phyloP scores from a whole-genome alignment of 1,140 invertebrate species.

The Apis dorsata region DNA sequence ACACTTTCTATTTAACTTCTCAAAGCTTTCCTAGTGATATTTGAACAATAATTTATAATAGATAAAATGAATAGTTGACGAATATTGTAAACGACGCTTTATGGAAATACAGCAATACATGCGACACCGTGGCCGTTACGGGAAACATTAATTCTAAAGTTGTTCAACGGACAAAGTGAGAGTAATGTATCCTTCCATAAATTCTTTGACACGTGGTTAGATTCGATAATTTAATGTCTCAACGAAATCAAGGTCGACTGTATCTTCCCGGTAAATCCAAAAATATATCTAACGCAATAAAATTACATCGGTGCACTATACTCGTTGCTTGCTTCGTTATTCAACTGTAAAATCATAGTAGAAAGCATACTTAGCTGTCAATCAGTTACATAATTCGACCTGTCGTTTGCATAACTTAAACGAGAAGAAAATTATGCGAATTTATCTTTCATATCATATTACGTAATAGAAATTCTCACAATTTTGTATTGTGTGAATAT shows the following conservation, averaged over 20 bases:
- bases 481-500: not conserved
- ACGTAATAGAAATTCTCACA: not conserved
- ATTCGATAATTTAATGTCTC: not conserved
- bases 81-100: not conserved
- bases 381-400: constrained; percentile 17
- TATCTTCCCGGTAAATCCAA: not conserved
- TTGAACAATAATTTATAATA: not conserved
- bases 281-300: constrained; percentile 24
- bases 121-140: not conserved
- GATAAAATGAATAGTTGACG: not conserved
- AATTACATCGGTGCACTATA: not conserved
- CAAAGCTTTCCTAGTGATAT: not conserved
- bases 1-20: not conserved
- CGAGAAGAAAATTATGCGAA: constrained; percentile 24
- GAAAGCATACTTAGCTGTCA: not conserved
- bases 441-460: not conserved
- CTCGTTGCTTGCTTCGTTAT: too few relatives aligned
- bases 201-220: not conserved
- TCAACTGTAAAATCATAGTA: not conserved
- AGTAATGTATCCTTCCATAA: not conserved
- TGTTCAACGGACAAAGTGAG: not conserved
- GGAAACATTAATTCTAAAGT: not conserved
- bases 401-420: constrained; percentile 14
- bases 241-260: not conserved
- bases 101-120: not conserved